Percentiles rank a stretch among this genome's conserved stretches.
Evolutionary conservation across 2,797 vertebrate genomes (phyloP).

Genomic region (Onychomys leucogaster): DNA sequence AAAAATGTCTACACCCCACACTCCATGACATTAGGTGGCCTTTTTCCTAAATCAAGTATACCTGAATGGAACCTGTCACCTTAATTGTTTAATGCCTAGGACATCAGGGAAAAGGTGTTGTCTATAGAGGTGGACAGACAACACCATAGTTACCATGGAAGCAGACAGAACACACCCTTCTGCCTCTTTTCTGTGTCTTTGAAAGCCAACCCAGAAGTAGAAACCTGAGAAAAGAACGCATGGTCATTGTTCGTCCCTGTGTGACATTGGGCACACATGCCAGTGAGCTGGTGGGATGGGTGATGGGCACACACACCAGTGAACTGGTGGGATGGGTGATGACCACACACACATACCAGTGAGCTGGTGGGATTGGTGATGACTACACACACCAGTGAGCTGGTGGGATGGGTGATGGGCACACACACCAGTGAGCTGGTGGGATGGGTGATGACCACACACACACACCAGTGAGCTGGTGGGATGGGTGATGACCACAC

Average conservation of each 20-base stretch:
- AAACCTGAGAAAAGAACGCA: neutral
- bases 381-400: too few species aligned
- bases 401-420: too few species aligned
- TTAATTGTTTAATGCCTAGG: neutral
- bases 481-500: too few species aligned
- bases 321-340: conserved; percentile 83
- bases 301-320: too few species aligned
- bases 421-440: too few species aligned
- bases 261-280: conserved; percentile 63
- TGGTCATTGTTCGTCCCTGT: neutral
- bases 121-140: neutral
- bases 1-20: conserved; percentile 62
- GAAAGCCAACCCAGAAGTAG: neutral
- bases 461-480: too few species aligned
- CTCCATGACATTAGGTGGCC: conserved; percentile 53
- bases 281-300: conserved; percentile 81
- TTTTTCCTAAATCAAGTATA: conserved; percentile 46
- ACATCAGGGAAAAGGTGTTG: neutral
- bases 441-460: too few species aligned
- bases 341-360: too few species aligned
- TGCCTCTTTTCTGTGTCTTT: neutral
- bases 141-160: too few species aligned
- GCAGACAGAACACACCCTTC: neutral
- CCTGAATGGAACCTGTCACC: conserved; percentile 7
- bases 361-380: too few species aligned